Evolutionary conservation across 1,140 invertebrate genomes (phyloP).

Genomic region (Bombus breviceps): DNA sequence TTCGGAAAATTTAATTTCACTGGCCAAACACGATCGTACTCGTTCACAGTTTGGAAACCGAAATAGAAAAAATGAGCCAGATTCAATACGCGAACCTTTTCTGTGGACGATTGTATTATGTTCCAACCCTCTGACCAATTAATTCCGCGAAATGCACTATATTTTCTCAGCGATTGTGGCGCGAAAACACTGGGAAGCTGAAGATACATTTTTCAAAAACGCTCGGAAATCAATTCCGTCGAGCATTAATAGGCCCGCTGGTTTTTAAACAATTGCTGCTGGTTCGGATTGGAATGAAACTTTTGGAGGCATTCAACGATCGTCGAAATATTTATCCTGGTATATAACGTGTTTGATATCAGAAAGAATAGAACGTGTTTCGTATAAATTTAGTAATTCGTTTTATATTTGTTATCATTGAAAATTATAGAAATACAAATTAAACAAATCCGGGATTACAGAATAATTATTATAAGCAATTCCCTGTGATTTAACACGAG

Average conservation of each 20-base stretch:
- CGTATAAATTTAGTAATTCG: neutral
- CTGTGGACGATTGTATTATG: neutral
- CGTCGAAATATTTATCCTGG: neutral
- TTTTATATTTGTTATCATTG: neutral
- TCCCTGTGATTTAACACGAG: no score
- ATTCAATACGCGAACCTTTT: neutral
- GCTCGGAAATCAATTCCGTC: neutral
- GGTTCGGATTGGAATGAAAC: neutral
- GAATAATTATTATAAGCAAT: no score
- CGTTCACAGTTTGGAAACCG: neutral
- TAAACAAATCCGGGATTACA: no score
- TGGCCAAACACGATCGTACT: neutral
- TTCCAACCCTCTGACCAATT: neutral
- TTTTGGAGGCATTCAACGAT: neutral
- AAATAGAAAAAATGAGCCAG: neutral
- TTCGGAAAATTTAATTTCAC: neutral
- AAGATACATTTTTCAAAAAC: conserved; percentile 2
- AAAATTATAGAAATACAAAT: no score
- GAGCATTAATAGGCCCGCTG: neutral
- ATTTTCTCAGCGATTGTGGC: neutral
- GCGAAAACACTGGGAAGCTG: neutral
- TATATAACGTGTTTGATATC: neutral
- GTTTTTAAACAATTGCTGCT: neutral
- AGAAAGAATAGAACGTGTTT: neutral
- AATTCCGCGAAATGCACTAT: conserved; percentile 7